A percentile compares a stretch with the other conserved stretches of the same genome.
Evolutionary conservation across 2,888 invertebrate genomes (phyloP).

Genomic region (Pantelozetes paolii): DNA sequence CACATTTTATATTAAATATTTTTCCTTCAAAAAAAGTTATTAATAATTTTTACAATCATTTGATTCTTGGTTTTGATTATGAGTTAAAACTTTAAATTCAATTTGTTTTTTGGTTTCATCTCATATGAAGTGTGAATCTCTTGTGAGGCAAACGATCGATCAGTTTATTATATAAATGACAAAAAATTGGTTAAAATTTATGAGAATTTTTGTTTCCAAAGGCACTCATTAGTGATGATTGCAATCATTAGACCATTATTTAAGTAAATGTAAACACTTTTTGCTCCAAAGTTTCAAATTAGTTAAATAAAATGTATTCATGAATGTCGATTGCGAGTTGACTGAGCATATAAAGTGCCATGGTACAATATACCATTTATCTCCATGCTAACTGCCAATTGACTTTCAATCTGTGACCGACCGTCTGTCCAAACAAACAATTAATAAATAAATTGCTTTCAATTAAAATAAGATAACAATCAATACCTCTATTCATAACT

Average conservation of each 20-base stretch:
- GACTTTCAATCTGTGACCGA: constrained; percentile 71
- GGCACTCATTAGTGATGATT: constrained; percentile 43
- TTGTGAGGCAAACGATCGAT: not conserved
- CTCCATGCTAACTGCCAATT: constrained; percentile 90
- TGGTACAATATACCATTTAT: constrained; percentile 92
- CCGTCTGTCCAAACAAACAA: constrained; percentile 60
- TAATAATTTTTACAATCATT: not conserved
- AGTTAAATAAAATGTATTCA: constrained; percentile 23
- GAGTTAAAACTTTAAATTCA: not conserved
- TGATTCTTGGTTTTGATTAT: not conserved
- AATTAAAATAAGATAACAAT: not conserved
- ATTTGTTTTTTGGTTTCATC: not conserved
- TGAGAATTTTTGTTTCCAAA: constrained; percentile 25
- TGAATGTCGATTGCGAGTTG: constrained; percentile 44
- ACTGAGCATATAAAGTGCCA: constrained; percentile 77
- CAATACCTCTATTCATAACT: constrained; percentile 74
- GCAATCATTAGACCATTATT: constrained; percentile 36
- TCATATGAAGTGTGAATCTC: not conserved
- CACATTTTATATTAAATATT: constrained; percentile 4
- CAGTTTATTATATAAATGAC: not conserved
- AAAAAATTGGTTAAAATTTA: not conserved
- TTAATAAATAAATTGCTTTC: not conserved
- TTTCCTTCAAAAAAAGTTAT: not conserved
- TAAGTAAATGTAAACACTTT: not conserved
- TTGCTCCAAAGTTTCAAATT: not conserved